Conservation (phyloP, 2,113 vertebrate genomes). For the Tragelaphus imberbis region DNA sequence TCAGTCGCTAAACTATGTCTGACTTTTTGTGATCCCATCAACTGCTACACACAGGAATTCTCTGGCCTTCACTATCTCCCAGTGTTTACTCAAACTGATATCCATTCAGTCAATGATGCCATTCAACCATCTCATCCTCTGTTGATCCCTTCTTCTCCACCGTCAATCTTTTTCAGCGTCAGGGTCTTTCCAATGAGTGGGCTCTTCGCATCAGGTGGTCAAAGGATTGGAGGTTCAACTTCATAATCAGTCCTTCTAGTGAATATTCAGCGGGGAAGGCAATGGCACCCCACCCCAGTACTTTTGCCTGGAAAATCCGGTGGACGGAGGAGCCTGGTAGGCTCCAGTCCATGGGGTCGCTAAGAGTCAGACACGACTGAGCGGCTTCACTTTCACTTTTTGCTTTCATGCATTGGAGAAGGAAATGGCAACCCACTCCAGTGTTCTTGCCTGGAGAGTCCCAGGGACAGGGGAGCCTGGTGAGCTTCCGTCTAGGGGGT, state of each 20-base stretch:
- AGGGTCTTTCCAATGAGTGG: not conserved
- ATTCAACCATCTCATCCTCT: not conserved
- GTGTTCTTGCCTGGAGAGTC: too few species aligned
- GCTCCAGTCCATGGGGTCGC: too few species aligned
- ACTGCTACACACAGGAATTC: not conserved
- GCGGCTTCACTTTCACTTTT: too few species aligned
- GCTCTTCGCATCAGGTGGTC: accelerated
- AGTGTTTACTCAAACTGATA: not conserved
- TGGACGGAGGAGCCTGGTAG: too few species aligned
- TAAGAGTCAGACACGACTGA: too few species aligned
- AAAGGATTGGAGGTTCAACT: not conserved
- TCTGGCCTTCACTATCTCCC: not conserved
- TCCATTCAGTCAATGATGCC: not conserved
- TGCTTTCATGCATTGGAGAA: too few species aligned
- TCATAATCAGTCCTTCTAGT: not conserved
- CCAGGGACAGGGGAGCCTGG: too few species aligned
- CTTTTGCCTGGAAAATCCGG: too few species aligned
- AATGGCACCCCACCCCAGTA: too few species aligned
- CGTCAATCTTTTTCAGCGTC: not conserved
- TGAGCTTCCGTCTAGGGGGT: too few species aligned
- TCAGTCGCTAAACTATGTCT: not conserved
- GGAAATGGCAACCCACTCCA: too few species aligned
- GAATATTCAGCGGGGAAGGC: too few species aligned
- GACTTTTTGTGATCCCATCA: not conserved
- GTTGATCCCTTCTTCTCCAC: not conserved